Base-by-base conservation (phyloP, 2,888 invertebrate genomes). In the Octodonta nipae region DNA sequence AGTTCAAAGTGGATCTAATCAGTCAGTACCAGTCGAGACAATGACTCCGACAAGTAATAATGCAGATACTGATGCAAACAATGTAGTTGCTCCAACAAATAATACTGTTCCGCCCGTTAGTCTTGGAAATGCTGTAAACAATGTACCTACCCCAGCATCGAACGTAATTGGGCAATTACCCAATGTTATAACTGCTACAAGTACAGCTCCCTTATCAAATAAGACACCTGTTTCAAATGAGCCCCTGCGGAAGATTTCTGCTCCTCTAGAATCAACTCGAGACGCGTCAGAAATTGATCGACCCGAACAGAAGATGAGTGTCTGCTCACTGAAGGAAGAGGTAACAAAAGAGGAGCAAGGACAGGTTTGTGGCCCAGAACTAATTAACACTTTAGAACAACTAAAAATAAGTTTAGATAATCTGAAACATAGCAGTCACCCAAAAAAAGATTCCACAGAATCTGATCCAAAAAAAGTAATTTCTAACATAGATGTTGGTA, bases 371-470 rank as follows among this genome's bases (percentile, higher is more conserved):
- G 65, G 65, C 1, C 64, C 64, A 0, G 65, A 65, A 44, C 56
- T 61, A 40, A 68, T 67, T 27, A 67, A 68, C 36, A 70, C 70
- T 1, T 49, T 71, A 22, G 70, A 70, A 39, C 70, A 70, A 41
- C 50, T 71, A 3, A 70, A 71, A 51, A 71, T 70, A 34, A 70
- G 68, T 34, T 50, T 71, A 20, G 70, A 71, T 41, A 70, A 70
- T 40, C 62, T 71, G 33, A 70, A 70, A 15, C 67, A 69, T 38
- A 67, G 66, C 3, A 51, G 49, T 31, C 66, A 68, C 49, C 66
- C 62, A 4, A 56, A 58, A 34, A 57, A 56, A 32, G 56, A 59
- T 6, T 25, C 46, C 2, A 34, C 45, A 2, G 49, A 47, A 26
- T 28, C 24, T 7, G 49, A 48, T 24, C 37, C 50, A 30, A 50